Evolutionary conservation across 1,140 invertebrate genomes (phyloP), one percentile per base, ranked within the genome.

Genomic region (Heliconius melpomene): DNA sequence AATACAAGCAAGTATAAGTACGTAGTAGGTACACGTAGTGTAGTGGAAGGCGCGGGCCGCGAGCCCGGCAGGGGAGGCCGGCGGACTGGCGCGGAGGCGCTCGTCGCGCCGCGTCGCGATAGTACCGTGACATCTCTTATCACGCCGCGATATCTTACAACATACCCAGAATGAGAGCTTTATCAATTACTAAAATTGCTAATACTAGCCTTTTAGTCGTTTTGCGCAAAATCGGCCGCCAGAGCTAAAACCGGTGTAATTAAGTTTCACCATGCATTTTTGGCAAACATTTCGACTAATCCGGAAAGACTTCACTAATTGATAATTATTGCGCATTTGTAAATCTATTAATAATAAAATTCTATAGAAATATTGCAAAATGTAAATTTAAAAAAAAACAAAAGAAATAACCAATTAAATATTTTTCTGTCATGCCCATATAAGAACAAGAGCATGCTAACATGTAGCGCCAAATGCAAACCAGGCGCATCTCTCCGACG

Each of bases 31-130:
- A 36, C 60, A 32, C 50, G 52, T 73, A 29, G 71, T 60, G 26
- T 13, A 5, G 54, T 23, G 20, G 0, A n/a, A 66, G 60, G 60
- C 60, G 60, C 71, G 26, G 74, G 50, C 71, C 80, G 72, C 77
- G 54, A 81, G 75, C 77, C 52, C 79, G 76, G 77, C 50, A 70
- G 71, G 26, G 72, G 76, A 72, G 32, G 32, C 32, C 32, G 32
- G 32, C 32, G 79, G 74, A 66, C 79, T 80, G 80, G 78, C 82
- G 72, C 72, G 71, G 40, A 71, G 26, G 78, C 77, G 52, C 80
- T 36, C 13, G 8, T 70, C 81, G 74, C 82, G 72, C 40, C 76
- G 54, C 79, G 72, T 70, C 79, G 79, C 75, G 83, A 86, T 86
- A 86, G 85, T 72, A 60, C 46, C 52, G 38, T 66, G 71, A 77